phyloP scores from a whole-genome alignment of 2,113 vertebrate genomes.

The Vulpes ferrilata region DNA sequence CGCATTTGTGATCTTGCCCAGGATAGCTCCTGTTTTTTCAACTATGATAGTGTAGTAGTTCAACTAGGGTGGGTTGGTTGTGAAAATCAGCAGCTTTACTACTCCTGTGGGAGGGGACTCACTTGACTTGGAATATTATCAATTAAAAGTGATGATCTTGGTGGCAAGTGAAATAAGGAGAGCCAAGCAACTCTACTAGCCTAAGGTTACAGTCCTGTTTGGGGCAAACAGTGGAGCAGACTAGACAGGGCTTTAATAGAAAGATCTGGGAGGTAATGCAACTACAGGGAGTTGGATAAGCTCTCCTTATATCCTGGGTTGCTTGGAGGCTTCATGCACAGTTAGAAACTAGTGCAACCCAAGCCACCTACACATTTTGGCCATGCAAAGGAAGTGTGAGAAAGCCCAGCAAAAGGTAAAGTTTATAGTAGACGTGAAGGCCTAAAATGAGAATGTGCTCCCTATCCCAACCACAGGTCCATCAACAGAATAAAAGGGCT shows the following conservation, averaged over 20 bases:
- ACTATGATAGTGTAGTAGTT: neutral
- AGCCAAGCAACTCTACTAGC: neutral
- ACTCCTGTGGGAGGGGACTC: neutral
- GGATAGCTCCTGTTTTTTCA: neutral
- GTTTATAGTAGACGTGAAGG: neutral
- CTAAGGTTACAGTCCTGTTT: neutral
- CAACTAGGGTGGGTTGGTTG: neutral
- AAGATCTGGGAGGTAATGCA: neutral
- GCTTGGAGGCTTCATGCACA: neutral
- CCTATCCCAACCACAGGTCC: neutral
- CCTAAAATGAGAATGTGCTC: neutral
- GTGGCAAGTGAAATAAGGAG: neutral
- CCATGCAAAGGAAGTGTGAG: neutral
- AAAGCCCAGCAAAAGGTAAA: conserved; percentile 38
- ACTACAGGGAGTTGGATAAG: neutral
- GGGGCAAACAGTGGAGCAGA: neutral
- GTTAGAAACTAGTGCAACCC: neutral
- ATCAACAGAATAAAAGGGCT: neutral
- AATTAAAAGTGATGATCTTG: conserved; percentile 42
- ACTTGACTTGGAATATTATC: neutral
- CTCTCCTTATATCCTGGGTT: neutral
- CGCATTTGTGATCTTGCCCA: neutral
- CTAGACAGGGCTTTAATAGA: neutral
- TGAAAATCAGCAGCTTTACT: neutral
- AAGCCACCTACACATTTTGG: neutral